Conservation (phyloP, 2,113 vertebrate genomes). For the Dasyurus viverrinus region DNA sequence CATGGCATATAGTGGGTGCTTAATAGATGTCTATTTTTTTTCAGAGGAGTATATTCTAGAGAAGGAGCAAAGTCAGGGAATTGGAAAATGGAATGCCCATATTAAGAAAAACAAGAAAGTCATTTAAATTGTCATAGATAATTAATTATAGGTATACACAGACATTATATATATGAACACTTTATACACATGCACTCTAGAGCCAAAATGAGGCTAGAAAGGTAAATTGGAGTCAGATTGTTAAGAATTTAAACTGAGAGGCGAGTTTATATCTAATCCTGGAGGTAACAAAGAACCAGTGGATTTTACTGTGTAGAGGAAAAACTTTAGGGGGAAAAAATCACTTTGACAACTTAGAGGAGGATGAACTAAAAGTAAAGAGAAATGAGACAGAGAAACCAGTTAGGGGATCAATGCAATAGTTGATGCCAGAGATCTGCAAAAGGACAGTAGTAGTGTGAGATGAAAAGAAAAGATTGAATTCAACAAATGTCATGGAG, state of each 20-base stretch:
- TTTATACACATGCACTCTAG: too few relatives aligned
- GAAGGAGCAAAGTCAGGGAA: not conserved
- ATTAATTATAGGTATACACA: not conserved
- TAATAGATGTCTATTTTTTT: not conserved
- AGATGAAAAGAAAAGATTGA: not conserved
- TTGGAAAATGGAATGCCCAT: not conserved
- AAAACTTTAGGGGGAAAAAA: not conserved
- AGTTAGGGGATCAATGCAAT: not conserved
- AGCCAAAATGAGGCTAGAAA: not conserved
- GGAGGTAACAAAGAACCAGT: not conserved
- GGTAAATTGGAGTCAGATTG: not conserved
- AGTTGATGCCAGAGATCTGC: not conserved
- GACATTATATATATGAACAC: too few relatives aligned
- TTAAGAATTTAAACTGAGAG: not conserved
- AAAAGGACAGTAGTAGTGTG: not conserved
- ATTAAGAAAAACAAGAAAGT: not conserved
- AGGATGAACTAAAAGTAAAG: not conserved
- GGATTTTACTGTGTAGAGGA: not conserved
- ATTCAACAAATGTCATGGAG: not conserved
- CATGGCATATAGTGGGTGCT: not conserved
- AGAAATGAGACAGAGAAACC: not conserved
- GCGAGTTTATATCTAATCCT: not conserved
- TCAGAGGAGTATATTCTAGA: not conserved
- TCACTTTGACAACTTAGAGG: not conserved
- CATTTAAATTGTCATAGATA: not conserved